These are phyloP conservation scores for Macrochelys suwanniensis DNA, from an alignment of 2,797 vertebrate species.

Conservation along the genomic window DNA sequence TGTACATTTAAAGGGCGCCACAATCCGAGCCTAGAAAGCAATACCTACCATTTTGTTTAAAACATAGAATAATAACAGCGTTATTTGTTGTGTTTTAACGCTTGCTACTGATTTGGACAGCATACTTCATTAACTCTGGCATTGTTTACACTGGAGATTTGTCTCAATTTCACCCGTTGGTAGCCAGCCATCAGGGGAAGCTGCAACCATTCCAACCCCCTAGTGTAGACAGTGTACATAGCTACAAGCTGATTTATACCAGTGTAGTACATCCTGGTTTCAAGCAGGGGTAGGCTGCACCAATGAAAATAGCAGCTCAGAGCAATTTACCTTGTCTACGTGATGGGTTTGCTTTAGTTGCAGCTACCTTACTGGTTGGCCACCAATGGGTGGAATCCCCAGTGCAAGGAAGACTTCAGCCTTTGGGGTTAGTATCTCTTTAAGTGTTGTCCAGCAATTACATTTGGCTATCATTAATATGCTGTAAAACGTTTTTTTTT, in stretches of 20 bases:
- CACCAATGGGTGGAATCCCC: not conserved
- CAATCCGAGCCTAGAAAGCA: not conserved
- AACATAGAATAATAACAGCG: not conserved
- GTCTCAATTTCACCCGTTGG: rapidly evolving
- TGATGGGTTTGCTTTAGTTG: not conserved
- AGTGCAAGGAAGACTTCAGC: not conserved
- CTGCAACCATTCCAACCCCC: rapidly evolving
- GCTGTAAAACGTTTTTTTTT: conserved; percentile 16
- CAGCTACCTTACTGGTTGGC: not conserved
- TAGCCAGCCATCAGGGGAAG: rapidly evolving
- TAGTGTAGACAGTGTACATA: rapidly evolving
- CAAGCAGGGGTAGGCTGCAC: not conserved
- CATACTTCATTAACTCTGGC: not conserved
- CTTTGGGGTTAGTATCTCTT: not conserved
- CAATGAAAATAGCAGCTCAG: not conserved
- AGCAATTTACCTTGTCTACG: not conserved
- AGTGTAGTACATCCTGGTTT: not conserved
- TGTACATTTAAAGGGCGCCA: rapidly evolving
- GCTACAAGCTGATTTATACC: not conserved
- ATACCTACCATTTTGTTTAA: not conserved
- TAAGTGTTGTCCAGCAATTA: rapidly evolving
- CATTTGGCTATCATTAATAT: not conserved
- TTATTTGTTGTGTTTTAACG: not conserved
- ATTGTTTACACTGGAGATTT: not conserved
- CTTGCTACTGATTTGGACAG: not conserved